These are phyloP conservation scores for Rhamnusium bicolor DNA, from an alignment of 2,888 invertebrate species.

Conservation along the genomic window DNA sequence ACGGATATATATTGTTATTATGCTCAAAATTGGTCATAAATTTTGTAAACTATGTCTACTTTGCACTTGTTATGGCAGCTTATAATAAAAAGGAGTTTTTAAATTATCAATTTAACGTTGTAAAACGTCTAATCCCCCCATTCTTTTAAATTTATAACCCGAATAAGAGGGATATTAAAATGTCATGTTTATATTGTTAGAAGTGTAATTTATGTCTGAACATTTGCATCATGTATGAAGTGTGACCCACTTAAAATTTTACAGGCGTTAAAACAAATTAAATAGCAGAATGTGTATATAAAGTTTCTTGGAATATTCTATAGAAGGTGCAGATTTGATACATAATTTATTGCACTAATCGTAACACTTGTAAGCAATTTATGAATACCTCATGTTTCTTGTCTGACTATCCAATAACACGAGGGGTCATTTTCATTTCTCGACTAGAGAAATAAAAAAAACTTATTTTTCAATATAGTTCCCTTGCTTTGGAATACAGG, in stretches of 20 bases:
- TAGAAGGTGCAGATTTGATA: not conserved
- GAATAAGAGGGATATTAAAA: constrained; percentile 52
- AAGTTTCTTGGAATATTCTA: not conserved
- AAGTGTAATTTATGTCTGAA: constrained; percentile 39
- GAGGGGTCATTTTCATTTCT: no score
- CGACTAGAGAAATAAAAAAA: no score
- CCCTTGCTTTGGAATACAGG: no score
- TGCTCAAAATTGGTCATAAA: constrained; percentile 28
- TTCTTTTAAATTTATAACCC: constrained; percentile 52
- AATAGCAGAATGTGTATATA: constrained; percentile 1
- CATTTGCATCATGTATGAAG: constrained; percentile 41
- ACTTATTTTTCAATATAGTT: no score
- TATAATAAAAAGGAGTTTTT: constrained; percentile 33
- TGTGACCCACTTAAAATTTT: constrained; percentile 31
- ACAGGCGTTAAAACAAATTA: constrained; percentile 30
- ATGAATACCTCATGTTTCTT: no score
- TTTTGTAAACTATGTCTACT: constrained; percentile 27
- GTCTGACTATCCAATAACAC: no score
- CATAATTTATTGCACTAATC: no score
- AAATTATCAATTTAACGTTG: constrained; percentile 45
- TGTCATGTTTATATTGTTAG: constrained; percentile 53
- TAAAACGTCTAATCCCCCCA: constrained; percentile 54
- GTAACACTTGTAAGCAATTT: no score
- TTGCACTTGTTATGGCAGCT: constrained; percentile 22
- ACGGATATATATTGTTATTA: constrained; percentile 4